Evolutionary conservation across 2,888 invertebrate species (phyloP).

Genomic region (Diplazon laetatorius): DNA sequence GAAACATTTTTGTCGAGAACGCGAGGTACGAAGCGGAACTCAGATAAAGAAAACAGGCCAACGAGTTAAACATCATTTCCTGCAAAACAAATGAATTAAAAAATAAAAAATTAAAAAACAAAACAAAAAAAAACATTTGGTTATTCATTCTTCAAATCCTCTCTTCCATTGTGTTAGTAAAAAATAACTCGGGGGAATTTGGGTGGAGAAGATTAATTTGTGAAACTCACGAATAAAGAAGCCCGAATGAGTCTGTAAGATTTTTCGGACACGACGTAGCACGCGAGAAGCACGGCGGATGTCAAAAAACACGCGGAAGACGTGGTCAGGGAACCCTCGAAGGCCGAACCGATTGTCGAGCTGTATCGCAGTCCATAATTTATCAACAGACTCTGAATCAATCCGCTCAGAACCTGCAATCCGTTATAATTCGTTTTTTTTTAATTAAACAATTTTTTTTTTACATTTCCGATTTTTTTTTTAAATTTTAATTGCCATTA

Average conservation of each 20-base stretch:
- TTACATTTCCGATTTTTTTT: too few relatives aligned
- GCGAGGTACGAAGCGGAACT: conserved; percentile 92
- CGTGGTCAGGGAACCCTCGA: conserved; percentile 91
- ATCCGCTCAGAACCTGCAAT: conserved; percentile 88
- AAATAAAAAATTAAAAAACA: not conserved
- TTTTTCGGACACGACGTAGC: conserved; percentile 91
- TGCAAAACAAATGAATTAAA: conserved; percentile 80
- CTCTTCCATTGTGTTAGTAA: too few relatives aligned
- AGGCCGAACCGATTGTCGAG: conserved; percentile 89
- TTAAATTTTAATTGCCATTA: not conserved
- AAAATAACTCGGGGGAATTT: too few relatives aligned
- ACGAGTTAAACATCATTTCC: conserved; percentile 91
- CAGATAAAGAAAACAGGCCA: conserved; percentile 90
- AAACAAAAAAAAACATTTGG: not conserved
- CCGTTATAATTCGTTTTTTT: not conserved
- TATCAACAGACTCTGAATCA: conserved; percentile 91
- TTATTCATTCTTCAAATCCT: too few relatives aligned
- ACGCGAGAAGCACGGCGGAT: conserved; percentile 88
- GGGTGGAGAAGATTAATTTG: too few relatives aligned
- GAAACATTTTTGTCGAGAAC: conserved; percentile 89
- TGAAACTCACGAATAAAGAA: conserved; percentile 92
- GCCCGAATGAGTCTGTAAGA: conserved; percentile 90
- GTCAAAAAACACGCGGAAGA: conserved; percentile 92
- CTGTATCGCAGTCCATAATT: conserved; percentile 91
- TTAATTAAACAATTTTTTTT: too few relatives aligned